Percentiles rank a stretch among this genome's conserved stretches.
Conservation (phyloP, 2,888 invertebrate genomes). For the Peribatodes rhomboidaria region DNA sequence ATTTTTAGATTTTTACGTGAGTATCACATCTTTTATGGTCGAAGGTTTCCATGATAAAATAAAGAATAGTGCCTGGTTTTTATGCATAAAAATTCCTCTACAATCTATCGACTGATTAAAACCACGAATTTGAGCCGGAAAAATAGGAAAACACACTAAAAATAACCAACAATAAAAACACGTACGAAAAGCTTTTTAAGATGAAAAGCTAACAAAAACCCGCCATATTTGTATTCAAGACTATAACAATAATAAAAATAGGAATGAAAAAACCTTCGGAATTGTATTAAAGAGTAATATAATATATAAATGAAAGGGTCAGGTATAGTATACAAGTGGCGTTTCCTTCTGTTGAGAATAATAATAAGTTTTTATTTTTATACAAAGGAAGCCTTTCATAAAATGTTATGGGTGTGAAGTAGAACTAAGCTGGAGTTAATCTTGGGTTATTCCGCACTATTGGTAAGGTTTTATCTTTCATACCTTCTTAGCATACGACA, state of each 20-base stretch:
- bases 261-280: constrained; percentile 54
- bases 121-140: neutral
- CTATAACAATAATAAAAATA: constrained; percentile 64
- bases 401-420: constrained; percentile 28
- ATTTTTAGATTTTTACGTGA: too few species aligned
- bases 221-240: constrained; percentile 65
- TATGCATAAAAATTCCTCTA: too few species aligned
- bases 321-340: constrained; percentile 32
- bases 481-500: constrained; percentile 10
- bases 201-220: constrained; percentile 53
- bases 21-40: too few species aligned
- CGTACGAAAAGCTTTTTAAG: constrained; percentile 26
- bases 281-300: constrained; percentile 49
- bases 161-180: constrained; percentile 8
- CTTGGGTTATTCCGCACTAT: constrained; percentile 22
- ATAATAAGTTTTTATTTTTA: constrained; percentile 34
- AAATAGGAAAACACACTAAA: constrained; percentile 17
- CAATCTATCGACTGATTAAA: too few species aligned
- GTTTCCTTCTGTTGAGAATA: constrained; percentile 9
- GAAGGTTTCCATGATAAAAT: too few species aligned
- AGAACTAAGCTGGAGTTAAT: constrained; percentile 24
- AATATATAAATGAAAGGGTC: constrained; percentile 41
- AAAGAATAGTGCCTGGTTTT: too few species aligned
- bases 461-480: constrained; percentile 21
- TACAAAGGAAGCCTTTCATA: constrained; percentile 29